Conservation (phyloP, 2,797 vertebrate species). For the Buceros bicornis region DNA sequence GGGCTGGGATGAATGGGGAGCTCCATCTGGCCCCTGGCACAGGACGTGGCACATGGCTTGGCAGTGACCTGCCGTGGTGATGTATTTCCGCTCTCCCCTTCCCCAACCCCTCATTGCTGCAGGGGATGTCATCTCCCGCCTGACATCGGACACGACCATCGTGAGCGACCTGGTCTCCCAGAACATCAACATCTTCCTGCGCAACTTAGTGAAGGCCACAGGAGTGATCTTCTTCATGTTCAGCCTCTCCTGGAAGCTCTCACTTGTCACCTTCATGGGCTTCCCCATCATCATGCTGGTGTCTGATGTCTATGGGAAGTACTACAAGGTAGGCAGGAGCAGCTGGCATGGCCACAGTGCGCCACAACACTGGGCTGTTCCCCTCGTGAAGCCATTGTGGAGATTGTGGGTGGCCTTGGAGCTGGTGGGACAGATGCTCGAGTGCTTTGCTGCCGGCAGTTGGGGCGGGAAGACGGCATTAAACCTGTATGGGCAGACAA, state of each 20-base stretch:
- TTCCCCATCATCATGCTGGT: conserved; percentile 92
- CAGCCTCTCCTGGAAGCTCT: conserved; percentile 93
- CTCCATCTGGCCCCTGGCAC: background rate
- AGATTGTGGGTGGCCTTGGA: background rate
- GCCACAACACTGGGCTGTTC: fast-evolving
- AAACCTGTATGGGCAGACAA: background rate
- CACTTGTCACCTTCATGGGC: conserved; percentile 91
- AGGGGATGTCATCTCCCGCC: conserved; percentile 95
- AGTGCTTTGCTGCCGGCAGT: background rate
- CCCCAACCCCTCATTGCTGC: background rate
- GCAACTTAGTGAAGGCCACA: conserved; percentile 86
- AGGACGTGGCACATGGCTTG: fast-evolving
- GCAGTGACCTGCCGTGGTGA: background rate
- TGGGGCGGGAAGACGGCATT: background rate
- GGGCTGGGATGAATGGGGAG: background rate
- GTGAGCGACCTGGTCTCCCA: conserved; percentile 95
- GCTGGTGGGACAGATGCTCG: background rate
- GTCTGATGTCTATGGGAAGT: conserved; percentile 91
- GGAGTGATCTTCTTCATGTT: conserved; percentile 95
- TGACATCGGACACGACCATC: conserved; percentile 95
- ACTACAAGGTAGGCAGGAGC: conserved; percentile 89
- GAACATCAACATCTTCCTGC: conserved; percentile 93
- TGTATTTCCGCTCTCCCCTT: background rate
- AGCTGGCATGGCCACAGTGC: background rate
- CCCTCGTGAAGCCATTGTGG: fast-evolving